Evolutionary conservation across 2,888 invertebrate species (phyloP).

Genomic region (Leucozona laternaria): DNA sequence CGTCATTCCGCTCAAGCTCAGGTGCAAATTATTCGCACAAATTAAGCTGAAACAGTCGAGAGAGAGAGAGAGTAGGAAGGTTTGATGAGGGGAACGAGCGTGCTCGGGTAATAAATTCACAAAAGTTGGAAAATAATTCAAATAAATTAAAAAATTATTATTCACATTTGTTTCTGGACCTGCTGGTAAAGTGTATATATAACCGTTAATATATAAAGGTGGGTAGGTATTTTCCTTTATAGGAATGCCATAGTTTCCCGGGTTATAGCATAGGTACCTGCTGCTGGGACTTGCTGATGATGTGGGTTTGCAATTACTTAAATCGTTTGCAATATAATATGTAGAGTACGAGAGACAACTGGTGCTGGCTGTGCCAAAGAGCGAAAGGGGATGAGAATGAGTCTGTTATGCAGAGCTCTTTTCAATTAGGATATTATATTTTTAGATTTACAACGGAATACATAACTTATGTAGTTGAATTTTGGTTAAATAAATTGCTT

Average conservation of each 20-base stretch:
- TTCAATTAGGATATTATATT: constrained; percentile 67
- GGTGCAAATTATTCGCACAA: constrained; percentile 75
- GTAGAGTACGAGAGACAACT: constrained; percentile 31
- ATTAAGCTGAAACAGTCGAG: constrained; percentile 74
- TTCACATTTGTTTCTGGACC: constrained; percentile 70
- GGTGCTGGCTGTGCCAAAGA: neutral
- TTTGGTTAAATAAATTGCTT: constrained; percentile 29
- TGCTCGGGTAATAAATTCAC: constrained; percentile 74
- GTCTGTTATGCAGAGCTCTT: neutral
- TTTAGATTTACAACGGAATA: constrained; percentile 24
- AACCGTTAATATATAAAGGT: neutral
- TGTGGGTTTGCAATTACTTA: constrained; percentile 72
- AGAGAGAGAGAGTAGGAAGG: neutral
- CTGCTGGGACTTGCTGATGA: constrained; percentile 48
- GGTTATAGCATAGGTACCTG: constrained; percentile 13
- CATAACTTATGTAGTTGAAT: constrained; percentile 5
- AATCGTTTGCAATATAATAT: constrained; percentile 45
- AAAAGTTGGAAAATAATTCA: constrained; percentile 74
- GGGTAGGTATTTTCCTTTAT: neutral
- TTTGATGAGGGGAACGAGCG: constrained; percentile 37
- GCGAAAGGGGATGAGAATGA: neutral
- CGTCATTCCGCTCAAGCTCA: constrained; percentile 72
- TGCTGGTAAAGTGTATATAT: constrained; percentile 6
- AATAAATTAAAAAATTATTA: constrained; percentile 76
- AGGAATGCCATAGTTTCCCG: neutral